These are phyloP conservation scores for Mustela nigripes DNA, from an alignment of 2,113 vertebrate species.

Conservation along the genomic window DNA sequence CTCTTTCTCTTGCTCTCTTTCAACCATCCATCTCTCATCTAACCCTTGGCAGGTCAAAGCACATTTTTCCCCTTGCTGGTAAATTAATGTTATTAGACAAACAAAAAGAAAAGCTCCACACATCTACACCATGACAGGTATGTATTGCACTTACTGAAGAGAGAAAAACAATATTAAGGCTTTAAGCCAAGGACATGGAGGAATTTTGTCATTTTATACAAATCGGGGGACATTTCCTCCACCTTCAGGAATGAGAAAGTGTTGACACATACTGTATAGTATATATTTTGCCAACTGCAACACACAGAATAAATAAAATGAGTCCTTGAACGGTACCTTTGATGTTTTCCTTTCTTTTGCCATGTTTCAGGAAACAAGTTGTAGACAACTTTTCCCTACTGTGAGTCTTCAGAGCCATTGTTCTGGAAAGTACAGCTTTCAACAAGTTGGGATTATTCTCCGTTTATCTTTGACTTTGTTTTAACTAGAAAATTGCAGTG, in stretches of 20 bases:
- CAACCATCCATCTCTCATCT: background rate
- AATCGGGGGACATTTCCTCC: background rate
- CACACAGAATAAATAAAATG: background rate
- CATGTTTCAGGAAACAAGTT: background rate
- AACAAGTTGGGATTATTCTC: background rate
- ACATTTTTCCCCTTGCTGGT: background rate
- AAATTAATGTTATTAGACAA: background rate
- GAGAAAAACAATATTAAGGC: background rate
- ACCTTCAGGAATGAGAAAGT: background rate
- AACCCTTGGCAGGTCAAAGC: background rate
- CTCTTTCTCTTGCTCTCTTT: background rate
- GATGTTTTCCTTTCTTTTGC: background rate
- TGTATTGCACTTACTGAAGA: background rate
- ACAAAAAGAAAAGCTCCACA: background rate
- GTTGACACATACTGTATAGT: background rate
- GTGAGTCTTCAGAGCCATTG: background rate
- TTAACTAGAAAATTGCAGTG: background rate
- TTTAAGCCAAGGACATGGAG: background rate
- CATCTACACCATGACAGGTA: background rate
- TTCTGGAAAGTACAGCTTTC: constrained; percentile 23
- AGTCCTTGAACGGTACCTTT: background rate
- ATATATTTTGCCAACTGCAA: constrained; percentile 19
- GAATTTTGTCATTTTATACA: background rate
- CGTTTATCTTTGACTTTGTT: background rate
- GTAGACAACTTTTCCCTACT: background rate